Percentiles rank a stretch among this genome's conserved stretches.
Conservation (phyloP, 2,888 invertebrate species). For the Lordiphosa andalusiaca region DNA sequence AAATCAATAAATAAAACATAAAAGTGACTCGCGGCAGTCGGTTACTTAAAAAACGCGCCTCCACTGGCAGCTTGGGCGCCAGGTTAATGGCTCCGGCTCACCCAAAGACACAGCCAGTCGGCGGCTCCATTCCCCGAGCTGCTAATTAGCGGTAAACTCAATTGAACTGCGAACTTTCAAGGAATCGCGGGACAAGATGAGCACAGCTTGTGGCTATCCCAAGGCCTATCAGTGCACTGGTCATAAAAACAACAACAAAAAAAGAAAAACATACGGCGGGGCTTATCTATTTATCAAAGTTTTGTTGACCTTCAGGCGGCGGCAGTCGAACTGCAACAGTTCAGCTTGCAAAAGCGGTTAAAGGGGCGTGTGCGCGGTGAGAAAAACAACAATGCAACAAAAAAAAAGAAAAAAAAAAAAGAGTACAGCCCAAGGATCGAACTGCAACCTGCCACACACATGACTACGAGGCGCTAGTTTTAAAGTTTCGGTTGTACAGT, state of each 20-base stretch:
- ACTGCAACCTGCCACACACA: too few relatives aligned
- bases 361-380: too few relatives aligned
- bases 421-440: too few relatives aligned
- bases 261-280: too few relatives aligned
- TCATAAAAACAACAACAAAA: too few relatives aligned
- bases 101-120: constrained; percentile 14
- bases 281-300: constrained; percentile 61
- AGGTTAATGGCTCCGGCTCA: constrained; percentile 42
- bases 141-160: constrained; percentile 66
- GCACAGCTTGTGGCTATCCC: constrained; percentile 5
- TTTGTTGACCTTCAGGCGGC: constrained; percentile 27
- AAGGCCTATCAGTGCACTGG: constrained; percentile 29
- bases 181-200: too few relatives aligned
- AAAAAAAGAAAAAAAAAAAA: too few relatives aligned
- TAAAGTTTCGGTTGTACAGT: too few relatives aligned
- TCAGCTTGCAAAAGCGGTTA: too few relatives aligned
- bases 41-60: constrained; percentile 8
- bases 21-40: constrained; percentile 48
- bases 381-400: too few relatives aligned
- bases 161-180: constrained; percentile 66
- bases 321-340: too few relatives aligned
- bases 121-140: constrained; percentile 1
- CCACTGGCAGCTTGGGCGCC: constrained; percentile 33
- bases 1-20: constrained; percentile 71
- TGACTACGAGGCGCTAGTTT: too few relatives aligned